phyloP scores from a whole-genome alignment of 2,113 vertebrate species.

The Coreoperca whiteheadi region DNA sequence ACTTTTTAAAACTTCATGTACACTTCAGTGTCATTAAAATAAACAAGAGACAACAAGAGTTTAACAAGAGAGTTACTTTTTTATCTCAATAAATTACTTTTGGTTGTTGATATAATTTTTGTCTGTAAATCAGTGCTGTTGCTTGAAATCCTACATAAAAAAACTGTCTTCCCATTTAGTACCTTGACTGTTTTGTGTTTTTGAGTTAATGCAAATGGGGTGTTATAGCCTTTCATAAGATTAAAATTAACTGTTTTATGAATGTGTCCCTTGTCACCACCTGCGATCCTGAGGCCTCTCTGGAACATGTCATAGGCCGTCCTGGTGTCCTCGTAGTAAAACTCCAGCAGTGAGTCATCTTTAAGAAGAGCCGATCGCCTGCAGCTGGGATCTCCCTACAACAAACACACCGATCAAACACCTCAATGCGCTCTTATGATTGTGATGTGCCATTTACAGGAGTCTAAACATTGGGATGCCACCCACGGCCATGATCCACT shows the following conservation, averaged over 20 bases:
- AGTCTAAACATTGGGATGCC: rapidly evolving
- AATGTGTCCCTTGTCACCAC: slow-evolving; percentile 44
- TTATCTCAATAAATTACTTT: not conserved
- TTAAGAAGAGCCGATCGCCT: slow-evolving; percentile 82
- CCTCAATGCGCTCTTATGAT: not conserved
- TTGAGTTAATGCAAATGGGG: not conserved
- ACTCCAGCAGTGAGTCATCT: slow-evolving; percentile 83
- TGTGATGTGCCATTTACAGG: not conserved
- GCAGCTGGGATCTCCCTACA: slow-evolving; percentile 82
- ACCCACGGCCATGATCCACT: slow-evolving; percentile 9
- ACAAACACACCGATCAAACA: not conserved
- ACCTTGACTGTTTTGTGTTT: not conserved
- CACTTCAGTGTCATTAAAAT: not conserved
- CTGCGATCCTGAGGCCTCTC: slow-evolving; percentile 82
- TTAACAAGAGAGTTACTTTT: not conserved
- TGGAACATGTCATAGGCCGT: slow-evolving; percentile 86
- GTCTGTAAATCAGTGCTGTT: too few relatives aligned
- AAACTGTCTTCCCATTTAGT: not conserved
- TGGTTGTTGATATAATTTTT: not conserved
- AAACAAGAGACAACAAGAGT: not conserved
- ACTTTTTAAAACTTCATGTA: not conserved
- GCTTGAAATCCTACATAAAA: not conserved
- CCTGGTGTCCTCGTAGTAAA: slow-evolving; percentile 84
- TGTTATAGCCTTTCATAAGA: not conserved
- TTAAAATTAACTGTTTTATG: not conserved